These are phyloP conservation scores for Pitta sordida DNA, from an alignment of 2,113 vertebrate genomes.

Conservation along the genomic window DNA sequence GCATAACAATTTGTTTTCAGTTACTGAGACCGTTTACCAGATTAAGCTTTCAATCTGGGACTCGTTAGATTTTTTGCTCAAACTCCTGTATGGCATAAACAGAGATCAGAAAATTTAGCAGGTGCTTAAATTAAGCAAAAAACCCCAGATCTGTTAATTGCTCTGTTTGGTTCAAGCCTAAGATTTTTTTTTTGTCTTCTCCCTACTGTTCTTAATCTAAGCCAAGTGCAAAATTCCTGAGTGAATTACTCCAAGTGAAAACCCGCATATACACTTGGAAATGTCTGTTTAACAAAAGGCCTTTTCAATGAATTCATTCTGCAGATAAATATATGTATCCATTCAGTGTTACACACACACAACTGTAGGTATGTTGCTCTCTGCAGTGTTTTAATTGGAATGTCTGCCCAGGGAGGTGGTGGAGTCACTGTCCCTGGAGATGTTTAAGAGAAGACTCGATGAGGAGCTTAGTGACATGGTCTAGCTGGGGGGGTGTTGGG, in stretches of 20 bases:
- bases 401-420: too few relatives aligned
- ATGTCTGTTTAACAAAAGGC: neutral
- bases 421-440: too few relatives aligned
- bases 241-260: neutral
- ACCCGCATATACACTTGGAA: neutral
- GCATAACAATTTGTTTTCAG: neutral
- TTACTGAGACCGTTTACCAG: neutral
- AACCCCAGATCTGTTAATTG: neutral
- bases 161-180: neutral
- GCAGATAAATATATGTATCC: neutral
- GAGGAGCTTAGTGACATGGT: too few relatives aligned
- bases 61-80: neutral
- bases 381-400: neutral
- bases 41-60: neutral
- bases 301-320: neutral
- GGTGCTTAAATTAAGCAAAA: neutral
- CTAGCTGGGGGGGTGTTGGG: too few relatives aligned
- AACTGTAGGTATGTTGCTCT: neutral
- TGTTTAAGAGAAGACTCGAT: too few relatives aligned
- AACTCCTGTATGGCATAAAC: neutral
- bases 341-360: neutral
- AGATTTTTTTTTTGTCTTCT: neutral
- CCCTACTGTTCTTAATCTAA: neutral
- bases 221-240: neutral
- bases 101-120: neutral